Evolutionary conservation across 2,888 invertebrate genomes (phyloP).

Genomic region (Drosophila paramelanica): DNA sequence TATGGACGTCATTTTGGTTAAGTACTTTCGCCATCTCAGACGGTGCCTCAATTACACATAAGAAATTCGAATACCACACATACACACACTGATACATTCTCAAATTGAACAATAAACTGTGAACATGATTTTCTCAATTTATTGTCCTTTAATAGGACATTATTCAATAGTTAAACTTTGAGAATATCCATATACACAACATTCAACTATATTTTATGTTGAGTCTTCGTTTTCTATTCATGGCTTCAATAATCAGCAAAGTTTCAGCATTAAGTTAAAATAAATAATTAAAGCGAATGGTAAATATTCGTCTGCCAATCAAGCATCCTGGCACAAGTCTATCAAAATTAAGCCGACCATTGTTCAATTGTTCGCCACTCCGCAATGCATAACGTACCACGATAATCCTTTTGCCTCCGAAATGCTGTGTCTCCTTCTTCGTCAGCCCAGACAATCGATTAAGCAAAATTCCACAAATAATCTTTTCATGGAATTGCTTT

Average conservation of each 20-base stretch:
- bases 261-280: too few species aligned
- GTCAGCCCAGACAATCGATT: neutral
- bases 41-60: conserved; percentile 23
- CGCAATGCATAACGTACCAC: neutral
- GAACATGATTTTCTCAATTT: neutral
- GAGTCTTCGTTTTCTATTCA: too few species aligned
- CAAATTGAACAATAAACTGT: conserved; percentile 7
- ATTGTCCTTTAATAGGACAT: neutral
- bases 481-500: neutral
- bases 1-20: conserved; percentile 29
- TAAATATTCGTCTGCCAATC: neutral
- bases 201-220: too few species aligned
- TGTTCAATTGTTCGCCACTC: neutral
- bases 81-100: neutral
- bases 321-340: neutral
- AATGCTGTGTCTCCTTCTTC: neutral
- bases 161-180: too few species aligned
- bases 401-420: neutral
- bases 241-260: too few species aligned
- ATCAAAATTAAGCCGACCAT: neutral
- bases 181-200: too few species aligned
- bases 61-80: neutral
- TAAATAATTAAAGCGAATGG: too few species aligned
- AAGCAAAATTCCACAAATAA: neutral
- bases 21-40: conserved; percentile 30